Evolutionary conservation across 1,140 invertebrate genomes (phyloP), one percentile per base, ranked within the genome.

Genomic region (Drosophila obscura): DNA sequence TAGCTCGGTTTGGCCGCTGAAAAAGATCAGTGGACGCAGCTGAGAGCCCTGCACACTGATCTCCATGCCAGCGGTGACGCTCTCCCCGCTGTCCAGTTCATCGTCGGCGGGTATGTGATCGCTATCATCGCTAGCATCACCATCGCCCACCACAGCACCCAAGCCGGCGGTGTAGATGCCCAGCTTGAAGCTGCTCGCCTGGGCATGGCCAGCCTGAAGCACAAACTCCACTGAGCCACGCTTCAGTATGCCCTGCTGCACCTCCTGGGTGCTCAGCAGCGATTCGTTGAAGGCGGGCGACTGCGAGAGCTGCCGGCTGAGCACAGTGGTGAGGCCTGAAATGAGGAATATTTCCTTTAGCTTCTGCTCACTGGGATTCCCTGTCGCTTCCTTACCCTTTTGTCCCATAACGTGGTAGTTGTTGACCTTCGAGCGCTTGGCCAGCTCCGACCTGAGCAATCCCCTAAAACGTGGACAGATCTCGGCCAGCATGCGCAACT

Each of bases 11-110:
- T 97, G 96, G 0, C 97, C 96, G 2, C 93, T 94, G 91, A 98
- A 98, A 82, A 98, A 98, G 13, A 96, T 93, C 67, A 97, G 96
- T 0, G 97, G 97, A 51, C 97, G 92, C 8, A 98, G 92, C 62
- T 96, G 94, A 0, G 96, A 95, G 15, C 95, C 96, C 49, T 97
- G 92, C 1, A 98, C 92, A 1, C 94, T 94, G 2, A 98, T 93
- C 88, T 97, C 95, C 94, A 98, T 96, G 24, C 97, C 97, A 13
- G 97, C 97, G 0, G 96, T 96, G 0, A 96, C 93, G 8, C 93
- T 83, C 56, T 95, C 94, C 1, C 92, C 90, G 2, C 77, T 56
- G 4, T 92, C 92, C 1, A 66, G 41, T 58, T 95, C 94, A 72
- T 95, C 94, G 2, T 94, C 93, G 0, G 94, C 93, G 0, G 85